phyloP scores from a whole-genome alignment of 1,140 invertebrate genomes.

The Cyclina sinensis region DNA sequence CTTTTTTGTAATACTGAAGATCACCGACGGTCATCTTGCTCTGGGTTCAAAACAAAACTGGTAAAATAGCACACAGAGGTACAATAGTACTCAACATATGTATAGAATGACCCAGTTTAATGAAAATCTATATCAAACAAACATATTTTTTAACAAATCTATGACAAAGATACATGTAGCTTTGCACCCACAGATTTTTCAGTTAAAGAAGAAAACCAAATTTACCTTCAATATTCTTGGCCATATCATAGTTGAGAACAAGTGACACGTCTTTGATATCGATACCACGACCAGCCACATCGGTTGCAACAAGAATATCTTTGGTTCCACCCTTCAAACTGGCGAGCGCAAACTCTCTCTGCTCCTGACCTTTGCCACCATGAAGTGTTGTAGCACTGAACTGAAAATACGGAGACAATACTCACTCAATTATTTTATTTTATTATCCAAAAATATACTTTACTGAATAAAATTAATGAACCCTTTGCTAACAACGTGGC shows the following conservation, averaged over 20 bases:
- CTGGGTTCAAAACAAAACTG: too few relatives aligned
- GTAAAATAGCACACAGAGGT: too few relatives aligned
- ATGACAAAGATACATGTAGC: too few relatives aligned
- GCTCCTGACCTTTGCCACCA: conserved; percentile 99
- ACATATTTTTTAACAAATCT: too few relatives aligned
- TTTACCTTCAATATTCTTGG: conserved; percentile 97
- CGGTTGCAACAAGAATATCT: conserved; percentile 99
- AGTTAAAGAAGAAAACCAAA: neutral
- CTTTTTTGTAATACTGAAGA: too few relatives aligned
- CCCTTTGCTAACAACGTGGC: too few relatives aligned
- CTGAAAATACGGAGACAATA: conserved; percentile 83
- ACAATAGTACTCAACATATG: too few relatives aligned
- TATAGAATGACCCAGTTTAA: too few relatives aligned
- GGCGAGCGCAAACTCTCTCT: conserved; percentile 98
- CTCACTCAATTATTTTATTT: neutral
- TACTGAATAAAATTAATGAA: too few relatives aligned
- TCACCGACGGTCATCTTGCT: too few relatives aligned
- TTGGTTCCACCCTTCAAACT: conserved; percentile 97
- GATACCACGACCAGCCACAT: conserved; percentile 99
- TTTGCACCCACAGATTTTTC: too few relatives aligned
- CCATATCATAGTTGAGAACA: conserved; percentile 99
- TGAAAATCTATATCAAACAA: too few relatives aligned
- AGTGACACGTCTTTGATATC: conserved; percentile 99
- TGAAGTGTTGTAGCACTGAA: conserved; percentile 99
- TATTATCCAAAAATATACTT: neutral